These are phyloP conservation scores for Augiades crinisus DNA, from an alignment of 2,888 invertebrate species.

Conservation along the genomic window DNA sequence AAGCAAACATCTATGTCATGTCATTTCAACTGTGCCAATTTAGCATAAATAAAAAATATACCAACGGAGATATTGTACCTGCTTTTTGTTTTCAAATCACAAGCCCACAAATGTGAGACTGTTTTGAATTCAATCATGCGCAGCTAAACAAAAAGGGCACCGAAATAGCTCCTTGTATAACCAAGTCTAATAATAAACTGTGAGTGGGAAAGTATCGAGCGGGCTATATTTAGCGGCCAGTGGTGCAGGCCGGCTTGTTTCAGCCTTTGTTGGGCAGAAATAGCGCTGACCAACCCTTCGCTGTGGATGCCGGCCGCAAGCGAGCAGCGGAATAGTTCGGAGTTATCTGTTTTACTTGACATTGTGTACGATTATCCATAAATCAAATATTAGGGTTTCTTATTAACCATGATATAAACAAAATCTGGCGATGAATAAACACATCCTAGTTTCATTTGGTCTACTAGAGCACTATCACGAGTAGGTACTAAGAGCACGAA, in stretches of 20 bases:
- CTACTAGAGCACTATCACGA: background rate
- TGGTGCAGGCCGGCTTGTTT: constrained; percentile 48
- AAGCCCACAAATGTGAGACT: constrained; percentile 16
- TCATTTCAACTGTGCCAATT: too few species aligned
- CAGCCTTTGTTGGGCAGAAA: constrained; percentile 64
- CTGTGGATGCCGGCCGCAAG: constrained; percentile 27
- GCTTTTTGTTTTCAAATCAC: background rate
- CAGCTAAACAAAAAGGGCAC: constrained; percentile 48
- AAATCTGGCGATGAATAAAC: background rate
- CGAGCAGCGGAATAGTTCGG: constrained; percentile 27
- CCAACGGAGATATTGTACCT: too few species aligned
- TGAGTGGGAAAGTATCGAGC: constrained; percentile 61
- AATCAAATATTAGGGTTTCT: too few species aligned
- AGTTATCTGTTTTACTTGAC: background rate
- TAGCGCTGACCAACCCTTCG: constrained; percentile 39
- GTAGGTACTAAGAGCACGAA: too few species aligned
- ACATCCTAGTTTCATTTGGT: constrained; percentile 4
- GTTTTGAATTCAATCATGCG: constrained; percentile 32
- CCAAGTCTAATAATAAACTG: constrained; percentile 57
- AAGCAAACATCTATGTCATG: too few species aligned
- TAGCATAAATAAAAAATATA: too few species aligned
- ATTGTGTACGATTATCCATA: too few species aligned
- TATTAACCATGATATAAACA: background rate
- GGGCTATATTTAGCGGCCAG: constrained; percentile 54
- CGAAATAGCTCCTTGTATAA: constrained; percentile 62